Evolutionary conservation across 2,113 vertebrate species (phyloP).

Genomic region (Sylvietta virens): DNA sequence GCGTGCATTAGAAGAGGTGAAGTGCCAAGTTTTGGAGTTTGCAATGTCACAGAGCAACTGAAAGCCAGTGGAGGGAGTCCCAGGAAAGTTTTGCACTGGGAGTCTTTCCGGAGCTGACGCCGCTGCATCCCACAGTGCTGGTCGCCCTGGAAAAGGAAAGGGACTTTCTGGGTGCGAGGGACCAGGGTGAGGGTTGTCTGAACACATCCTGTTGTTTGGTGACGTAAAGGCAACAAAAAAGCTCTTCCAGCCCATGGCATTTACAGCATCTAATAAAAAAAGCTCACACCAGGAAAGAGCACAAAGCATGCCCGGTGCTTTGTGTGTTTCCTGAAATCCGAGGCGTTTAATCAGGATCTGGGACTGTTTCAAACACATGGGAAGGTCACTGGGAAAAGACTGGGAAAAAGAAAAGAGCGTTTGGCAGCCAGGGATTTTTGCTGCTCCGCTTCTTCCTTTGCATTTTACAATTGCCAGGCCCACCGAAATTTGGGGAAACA

Average conservation of each 20-base stretch:
- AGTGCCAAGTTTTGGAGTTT: background rate
- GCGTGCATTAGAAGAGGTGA: background rate
- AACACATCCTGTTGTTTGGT: rapidly evolving
- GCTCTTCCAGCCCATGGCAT: background rate
- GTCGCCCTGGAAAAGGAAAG: background rate
- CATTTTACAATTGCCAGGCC: background rate
- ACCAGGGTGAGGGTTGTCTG: background rate
- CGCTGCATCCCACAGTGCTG: background rate
- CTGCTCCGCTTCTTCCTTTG: background rate
- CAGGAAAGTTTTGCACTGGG: background rate
- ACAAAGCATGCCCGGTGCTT: background rate
- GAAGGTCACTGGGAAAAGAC: background rate
- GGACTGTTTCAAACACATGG: background rate
- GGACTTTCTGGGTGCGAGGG: background rate
- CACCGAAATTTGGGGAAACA: rapidly evolving
- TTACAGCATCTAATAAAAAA: background rate
- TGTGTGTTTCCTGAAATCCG: background rate
- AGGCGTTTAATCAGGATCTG: background rate
- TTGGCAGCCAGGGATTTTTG: background rate
- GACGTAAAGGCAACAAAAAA: background rate
- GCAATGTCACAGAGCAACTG: background rate
- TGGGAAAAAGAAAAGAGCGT: background rate
- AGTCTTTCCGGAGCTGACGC: background rate
- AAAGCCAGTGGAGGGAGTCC: rapidly evolving
- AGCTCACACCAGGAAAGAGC: background rate